Evolutionary conservation across 2,113 vertebrate genomes (phyloP).

Genomic region (Callipepla squamata): DNA sequence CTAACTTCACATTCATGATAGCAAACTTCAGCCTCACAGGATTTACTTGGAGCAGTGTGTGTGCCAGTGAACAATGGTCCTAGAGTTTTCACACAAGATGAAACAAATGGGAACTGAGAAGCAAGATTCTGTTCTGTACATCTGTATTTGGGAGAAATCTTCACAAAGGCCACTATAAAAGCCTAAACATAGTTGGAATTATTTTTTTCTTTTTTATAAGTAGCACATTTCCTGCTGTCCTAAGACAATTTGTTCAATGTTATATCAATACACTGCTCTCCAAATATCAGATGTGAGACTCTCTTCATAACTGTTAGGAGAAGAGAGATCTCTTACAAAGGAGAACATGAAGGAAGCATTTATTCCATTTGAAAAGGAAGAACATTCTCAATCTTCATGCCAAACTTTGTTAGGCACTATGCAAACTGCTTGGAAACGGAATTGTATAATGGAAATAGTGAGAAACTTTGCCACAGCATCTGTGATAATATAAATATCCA

Average conservation of each 20-base stretch:
- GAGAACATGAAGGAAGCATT: background rate
- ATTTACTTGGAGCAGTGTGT: rapidly evolving
- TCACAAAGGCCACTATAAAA: background rate
- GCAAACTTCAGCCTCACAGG: too few relatives aligned
- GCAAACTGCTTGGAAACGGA: background rate
- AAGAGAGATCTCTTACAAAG: background rate
- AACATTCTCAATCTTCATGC: background rate
- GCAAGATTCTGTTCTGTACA: background rate
- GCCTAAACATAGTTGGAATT: background rate
- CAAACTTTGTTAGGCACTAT: background rate
- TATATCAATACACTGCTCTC: background rate
- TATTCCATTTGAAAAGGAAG: background rate
- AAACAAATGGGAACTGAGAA: background rate
- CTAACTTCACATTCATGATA: background rate
- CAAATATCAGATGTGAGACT: background rate
- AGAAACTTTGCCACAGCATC: slow-evolving; percentile 34
- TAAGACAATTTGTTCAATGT: background rate
- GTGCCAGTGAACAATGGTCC: rapidly evolving
- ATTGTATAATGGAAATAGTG: slow-evolving; percentile 31
- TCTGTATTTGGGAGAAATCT: background rate
- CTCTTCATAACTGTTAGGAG: background rate
- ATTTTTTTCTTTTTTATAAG: background rate
- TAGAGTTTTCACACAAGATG: too few relatives aligned
- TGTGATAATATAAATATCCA: slow-evolving; percentile 46
- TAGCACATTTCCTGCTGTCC: background rate